Conservation (phyloP, 2,888 invertebrate genomes). For the Augiades crinisus region DNA sequence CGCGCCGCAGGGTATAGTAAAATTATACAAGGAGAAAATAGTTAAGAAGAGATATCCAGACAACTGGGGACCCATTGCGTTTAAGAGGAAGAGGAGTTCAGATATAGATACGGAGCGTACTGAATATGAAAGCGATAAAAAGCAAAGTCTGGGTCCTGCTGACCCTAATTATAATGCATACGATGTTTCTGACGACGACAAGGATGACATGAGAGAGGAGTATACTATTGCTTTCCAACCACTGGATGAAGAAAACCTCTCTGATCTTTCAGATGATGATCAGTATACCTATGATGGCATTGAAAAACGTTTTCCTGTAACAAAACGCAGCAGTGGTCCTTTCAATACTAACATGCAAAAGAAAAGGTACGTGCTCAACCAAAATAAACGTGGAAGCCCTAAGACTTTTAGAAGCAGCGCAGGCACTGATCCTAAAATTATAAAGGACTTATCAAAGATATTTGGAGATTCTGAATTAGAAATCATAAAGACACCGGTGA, state of each 20-base stretch:
- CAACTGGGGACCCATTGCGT: conserved; percentile 77
- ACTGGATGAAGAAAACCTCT: conserved; percentile 62
- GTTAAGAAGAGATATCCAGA: conserved; percentile 70
- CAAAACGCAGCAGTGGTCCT: conserved; percentile 83
- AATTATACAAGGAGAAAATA: conserved; percentile 69
- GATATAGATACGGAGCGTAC: conserved; percentile 46
- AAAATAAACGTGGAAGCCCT: conserved; percentile 54
- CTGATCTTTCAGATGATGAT: conserved; percentile 64
- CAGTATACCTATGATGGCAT: conserved; percentile 63
- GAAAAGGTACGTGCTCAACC: conserved; percentile 55
- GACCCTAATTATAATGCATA: conserved; percentile 61
- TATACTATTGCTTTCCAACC: conserved; percentile 75
- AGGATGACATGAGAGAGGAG: conserved; percentile 69
- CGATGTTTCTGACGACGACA: conserved; percentile 61
- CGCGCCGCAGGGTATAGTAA: conserved; percentile 67
- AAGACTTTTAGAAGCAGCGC: conserved; percentile 64
- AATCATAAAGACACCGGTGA: conserved; percentile 76
- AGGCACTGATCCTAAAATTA: conserved; percentile 86
- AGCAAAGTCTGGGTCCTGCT: conserved; percentile 42
- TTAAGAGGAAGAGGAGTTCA: conserved; percentile 73
- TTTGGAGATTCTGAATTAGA: conserved; percentile 78
- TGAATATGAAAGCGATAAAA: conserved; percentile 54
- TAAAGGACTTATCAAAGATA: conserved; percentile 85
- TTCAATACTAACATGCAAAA: conserved; percentile 51
- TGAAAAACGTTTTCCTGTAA: conserved; percentile 84